Base-by-base conservation (phyloP, 2,888 invertebrate species). In the Ceraclea dissimilis region DNA sequence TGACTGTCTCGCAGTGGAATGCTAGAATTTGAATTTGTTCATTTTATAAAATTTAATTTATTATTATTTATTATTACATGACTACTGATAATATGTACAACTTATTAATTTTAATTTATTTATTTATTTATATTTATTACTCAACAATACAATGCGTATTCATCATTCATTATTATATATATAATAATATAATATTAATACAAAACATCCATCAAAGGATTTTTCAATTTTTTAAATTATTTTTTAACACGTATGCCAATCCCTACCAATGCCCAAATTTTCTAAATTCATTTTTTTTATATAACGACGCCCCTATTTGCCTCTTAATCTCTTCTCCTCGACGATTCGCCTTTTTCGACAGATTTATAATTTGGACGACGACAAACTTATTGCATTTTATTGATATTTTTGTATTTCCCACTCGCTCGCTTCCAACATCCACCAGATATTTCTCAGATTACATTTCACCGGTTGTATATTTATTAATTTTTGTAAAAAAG, bases 211-310 rank as follows among this genome's bases (percentile, higher is more conserved):
- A 17, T 11, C 21, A 43, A 34, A 10, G 13, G 11, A 16, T 34
- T 19, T 21, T 43, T 51, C 22, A 43, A 46, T 19, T 16, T 21
- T 52, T 6, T n/a, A 20, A 52, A 22, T 52, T 46, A 16, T 46
- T 43, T 51, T 49, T 49, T 26, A 26, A 26, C 4, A 26, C 26
- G 46, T 16, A 17, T 21, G 26, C 51, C 57, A 46, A 57, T 62
- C 62, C 62, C 62, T 60, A 60, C 62, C 62, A 54, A 60, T 62
- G 61, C 61, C 58, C 26, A 50, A 62, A 58, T 60, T 62, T 58
- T 57, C 60, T 60, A 53, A 53, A 51, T 56, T 49, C 54, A 51
- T 33, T 39, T 54, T 58, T 58, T 52, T 49, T 56, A 56, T 52
- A 53, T 56, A 49, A 49, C 58, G 51, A 21, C 33, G 8, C 22